Evolutionary conservation across 2,888 invertebrate species (phyloP), one percentile per base, ranked within the genome.

Genomic region (Drosophila ochracea): DNA sequence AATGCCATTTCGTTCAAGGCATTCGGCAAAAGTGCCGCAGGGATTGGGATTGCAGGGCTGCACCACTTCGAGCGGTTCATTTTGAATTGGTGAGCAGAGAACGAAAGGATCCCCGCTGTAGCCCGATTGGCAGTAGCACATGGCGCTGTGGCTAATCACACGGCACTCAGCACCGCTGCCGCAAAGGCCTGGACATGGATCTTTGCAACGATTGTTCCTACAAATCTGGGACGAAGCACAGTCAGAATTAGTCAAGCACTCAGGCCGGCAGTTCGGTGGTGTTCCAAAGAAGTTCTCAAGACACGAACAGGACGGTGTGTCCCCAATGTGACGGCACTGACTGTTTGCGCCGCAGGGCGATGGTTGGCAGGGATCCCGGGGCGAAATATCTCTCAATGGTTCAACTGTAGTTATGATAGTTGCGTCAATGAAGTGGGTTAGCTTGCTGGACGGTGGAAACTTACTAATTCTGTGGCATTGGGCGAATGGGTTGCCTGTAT

Each of bases 1-100:
- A 35, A 95, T 95, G 64, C 94, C 95, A 85, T 94, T 94, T 82
- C 94, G 95, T 88, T 95, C 95, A 86, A 94, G 94, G 91, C 97
- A 97, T 78, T 95, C 94, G 30, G 97, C 96, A 91, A 97, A 97
- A 33, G 95, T 93, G 55, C 97, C 97, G 92, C 98, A 98, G n/a
- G 97, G 97, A 69, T 95, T 95, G n/a, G 96, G 96, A 79, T 95
- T 93, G 83, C 97, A 97, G 0, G 96, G 96, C 80, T 95, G 95
- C 39, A 93, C 90, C 57, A 94, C 82, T 70, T 93, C 93, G 4
- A 91, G 85, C 7, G 83, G 82, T 1, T 73, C 86, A 7, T 70
- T 65, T 31, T 94, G 94, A 69, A 96, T 94, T 13, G 94, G 94
- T 35, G 92, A 90, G 84, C 95, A 95, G 65, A 93, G 93, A 6